Percentiles rank a stretch among this genome's conserved stretches.
Evolutionary conservation across 2,888 invertebrate species (phyloP).

Genomic region (Parnassius orleans): DNA sequence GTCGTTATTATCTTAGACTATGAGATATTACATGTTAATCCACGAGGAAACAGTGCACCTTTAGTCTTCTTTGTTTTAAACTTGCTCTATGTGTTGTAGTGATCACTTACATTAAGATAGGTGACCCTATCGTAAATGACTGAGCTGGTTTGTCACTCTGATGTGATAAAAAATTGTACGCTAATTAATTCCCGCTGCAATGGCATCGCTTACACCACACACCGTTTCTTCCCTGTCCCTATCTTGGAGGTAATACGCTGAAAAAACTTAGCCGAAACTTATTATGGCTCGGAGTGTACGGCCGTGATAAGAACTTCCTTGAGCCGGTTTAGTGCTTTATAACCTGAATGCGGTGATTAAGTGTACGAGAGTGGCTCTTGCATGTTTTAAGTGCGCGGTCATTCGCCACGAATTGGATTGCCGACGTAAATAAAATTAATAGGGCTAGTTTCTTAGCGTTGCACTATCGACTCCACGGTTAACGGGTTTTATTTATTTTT

Average conservation of each 20-base stretch:
- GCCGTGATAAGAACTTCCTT: conserved; percentile 20
- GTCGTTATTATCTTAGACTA: too few relatives aligned
- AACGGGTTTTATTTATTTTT: too few relatives aligned
- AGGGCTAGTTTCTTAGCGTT: background rate
- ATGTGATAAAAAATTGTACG: too few relatives aligned
- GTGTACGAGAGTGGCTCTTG: background rate
- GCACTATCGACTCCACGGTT: too few relatives aligned
- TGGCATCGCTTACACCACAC: conserved; percentile 1
- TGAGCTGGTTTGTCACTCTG: too few relatives aligned
- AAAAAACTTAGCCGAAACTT: conserved; percentile 25
- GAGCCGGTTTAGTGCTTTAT: conserved; percentile 14
- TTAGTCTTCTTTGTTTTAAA: too few relatives aligned
- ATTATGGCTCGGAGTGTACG: conserved; percentile 23
- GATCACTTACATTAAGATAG: too few relatives aligned
- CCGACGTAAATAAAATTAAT: conserved; percentile 2
- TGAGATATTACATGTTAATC: too few relatives aligned
- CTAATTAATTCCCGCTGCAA: background rate
- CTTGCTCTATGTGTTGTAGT: too few relatives aligned
- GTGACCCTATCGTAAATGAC: too few relatives aligned
- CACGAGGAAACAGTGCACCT: too few relatives aligned
- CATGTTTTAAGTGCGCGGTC: conserved; percentile 2
- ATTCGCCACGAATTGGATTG: conserved; percentile 5
- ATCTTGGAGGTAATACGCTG: conserved; percentile 22
- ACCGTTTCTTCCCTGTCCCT: conserved; percentile 15
- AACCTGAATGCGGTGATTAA: conserved; percentile 16